Evolutionary conservation across 2,888 invertebrate genomes (phyloP).

Genomic region (Agonopterix heracliana): DNA sequence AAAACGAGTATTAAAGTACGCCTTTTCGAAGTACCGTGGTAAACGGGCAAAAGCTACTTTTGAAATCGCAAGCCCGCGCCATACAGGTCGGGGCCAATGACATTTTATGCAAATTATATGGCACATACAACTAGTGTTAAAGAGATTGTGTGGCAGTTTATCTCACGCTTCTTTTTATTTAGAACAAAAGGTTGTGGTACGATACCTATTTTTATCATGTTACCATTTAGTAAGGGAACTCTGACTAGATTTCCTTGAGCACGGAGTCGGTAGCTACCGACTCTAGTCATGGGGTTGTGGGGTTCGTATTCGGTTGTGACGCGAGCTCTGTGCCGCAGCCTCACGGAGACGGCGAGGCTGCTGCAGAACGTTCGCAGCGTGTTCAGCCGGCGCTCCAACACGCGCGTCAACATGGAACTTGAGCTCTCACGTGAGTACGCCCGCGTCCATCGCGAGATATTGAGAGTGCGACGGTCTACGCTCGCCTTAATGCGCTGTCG

Average conservation of each 20-base stretch:
- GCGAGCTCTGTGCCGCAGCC: slow-evolving; percentile 79
- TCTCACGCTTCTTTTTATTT: slow-evolving; percentile 13
- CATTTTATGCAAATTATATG: too few relatives aligned
- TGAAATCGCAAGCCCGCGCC: too few relatives aligned
- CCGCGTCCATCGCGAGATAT: not conserved
- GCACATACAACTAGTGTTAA: not conserved
- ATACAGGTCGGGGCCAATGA: too few relatives aligned
- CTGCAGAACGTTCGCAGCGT: slow-evolving; percentile 96
- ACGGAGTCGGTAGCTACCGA: too few relatives aligned
- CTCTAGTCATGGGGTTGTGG: too few relatives aligned
- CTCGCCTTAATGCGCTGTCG: not conserved
- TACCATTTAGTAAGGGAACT: too few relatives aligned
- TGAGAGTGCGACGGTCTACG: not conserved
- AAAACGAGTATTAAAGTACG: too few relatives aligned
- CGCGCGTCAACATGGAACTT: slow-evolving; percentile 89
- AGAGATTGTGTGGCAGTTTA: not conserved
- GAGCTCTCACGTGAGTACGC: slow-evolving; percentile 94
- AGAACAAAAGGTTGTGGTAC: not conserved
- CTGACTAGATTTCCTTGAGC: too few relatives aligned
- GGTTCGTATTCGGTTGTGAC: slow-evolving; percentile 22
- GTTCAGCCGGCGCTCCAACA: slow-evolving; percentile 86
- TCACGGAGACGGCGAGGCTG: slow-evolving; percentile 97
- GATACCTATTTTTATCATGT: too few relatives aligned
- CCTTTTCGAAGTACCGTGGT: too few relatives aligned
- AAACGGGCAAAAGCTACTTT: too few relatives aligned